Evolutionary conservation across 2,113 vertebrate species (phyloP), one percentile per base, ranked within the genome.

Genomic region (Bambusicola thoracicus): DNA sequence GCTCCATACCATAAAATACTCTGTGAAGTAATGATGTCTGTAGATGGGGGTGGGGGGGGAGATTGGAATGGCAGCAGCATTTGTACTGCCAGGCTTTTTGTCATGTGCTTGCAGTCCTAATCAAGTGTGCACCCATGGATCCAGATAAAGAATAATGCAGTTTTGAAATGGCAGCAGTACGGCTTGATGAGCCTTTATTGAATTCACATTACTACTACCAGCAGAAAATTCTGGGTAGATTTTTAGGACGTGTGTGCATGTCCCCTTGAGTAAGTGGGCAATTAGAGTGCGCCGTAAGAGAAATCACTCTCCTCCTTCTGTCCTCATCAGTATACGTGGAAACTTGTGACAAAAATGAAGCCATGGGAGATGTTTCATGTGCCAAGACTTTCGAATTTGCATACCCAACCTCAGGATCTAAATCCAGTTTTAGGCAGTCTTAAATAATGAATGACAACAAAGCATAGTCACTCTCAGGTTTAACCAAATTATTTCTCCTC

Each of bases 361-460:
- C 36, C 21, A 19, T 29, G 25, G 79, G 85, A 91, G 36, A 53
- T 53, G 13, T 69, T 82, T 85, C 1, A 4, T 81, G 43, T 0
- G 9, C 68, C 14, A 40, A 46, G 74, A 18, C 62, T 93, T 94
- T 53, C 32, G 83, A 69, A 87, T 86, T 53, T 87, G 69, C 79
- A 59, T 69, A 48, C 34, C 24, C n/a, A 34, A 30, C 59, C 43
- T 85, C 53, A 80, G 85, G 72, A 74, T 92, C 79, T 80, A 82
- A 89, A 85, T 77, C 24, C 49, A 80, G 78, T 82, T 89, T 91
- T 79, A 59, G 72, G 88, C 1, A 3, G 49, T 41, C 87, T 82
- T 95, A 83, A 94, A 92, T 89, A 94, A 94, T 86, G 88, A 66
- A 89, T 66, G 78, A 44, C 43, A 81, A 36, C 51, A 76, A 95